Evolutionary conservation across 2,797 vertebrate species (phyloP).

Genomic region (Eupleurogrammus muticus): DNA sequence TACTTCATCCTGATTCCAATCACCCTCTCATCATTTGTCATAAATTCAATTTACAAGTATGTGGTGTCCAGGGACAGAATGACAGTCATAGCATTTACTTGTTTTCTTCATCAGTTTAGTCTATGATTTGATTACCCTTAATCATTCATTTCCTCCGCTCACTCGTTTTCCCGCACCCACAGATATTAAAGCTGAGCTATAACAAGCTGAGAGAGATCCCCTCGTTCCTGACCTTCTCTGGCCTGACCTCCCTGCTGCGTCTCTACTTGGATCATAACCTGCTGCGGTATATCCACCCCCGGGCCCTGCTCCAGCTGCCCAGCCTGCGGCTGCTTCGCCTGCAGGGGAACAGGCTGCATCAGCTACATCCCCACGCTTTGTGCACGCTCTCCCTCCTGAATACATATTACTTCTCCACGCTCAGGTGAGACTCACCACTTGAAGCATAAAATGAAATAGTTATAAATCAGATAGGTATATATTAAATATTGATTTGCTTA

Average conservation of each 20-base stretch:
- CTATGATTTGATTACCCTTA: slow-evolving; percentile 36
- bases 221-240: slow-evolving; percentile 85
- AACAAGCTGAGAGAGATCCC: slow-evolving; percentile 91
- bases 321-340: slow-evolving; percentile 91
- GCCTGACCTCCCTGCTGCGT: slow-evolving; percentile 88
- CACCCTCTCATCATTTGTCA: slow-evolving; percentile 31
- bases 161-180: slow-evolving; percentile 26
- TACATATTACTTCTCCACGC: slow-evolving; percentile 90
- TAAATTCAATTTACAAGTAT: slow-evolving; percentile 49
- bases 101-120: slow-evolving; percentile 46
- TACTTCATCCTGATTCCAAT: slow-evolving; percentile 23
- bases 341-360: slow-evolving; percentile 92
- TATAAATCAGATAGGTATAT: no score
- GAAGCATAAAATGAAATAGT: slow-evolving; percentile 6
- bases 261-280: slow-evolving; percentile 96
- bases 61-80: slow-evolving; percentile 35
- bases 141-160: slow-evolving; percentile 36
- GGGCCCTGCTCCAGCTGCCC: slow-evolving; percentile 90
- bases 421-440: slow-evolving; percentile 76
- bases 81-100: slow-evolving; percentile 5
- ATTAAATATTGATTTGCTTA: background rate
- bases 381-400: slow-evolving; percentile 89
- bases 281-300: slow-evolving; percentile 92
- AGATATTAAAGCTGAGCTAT: slow-evolving; percentile 98
- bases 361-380: slow-evolving; percentile 90